These are phyloP conservation scores for Phrynosoma blainvillii DNA, from an alignment of 2,113 vertebrate species.

Conservation along the genomic window DNA sequence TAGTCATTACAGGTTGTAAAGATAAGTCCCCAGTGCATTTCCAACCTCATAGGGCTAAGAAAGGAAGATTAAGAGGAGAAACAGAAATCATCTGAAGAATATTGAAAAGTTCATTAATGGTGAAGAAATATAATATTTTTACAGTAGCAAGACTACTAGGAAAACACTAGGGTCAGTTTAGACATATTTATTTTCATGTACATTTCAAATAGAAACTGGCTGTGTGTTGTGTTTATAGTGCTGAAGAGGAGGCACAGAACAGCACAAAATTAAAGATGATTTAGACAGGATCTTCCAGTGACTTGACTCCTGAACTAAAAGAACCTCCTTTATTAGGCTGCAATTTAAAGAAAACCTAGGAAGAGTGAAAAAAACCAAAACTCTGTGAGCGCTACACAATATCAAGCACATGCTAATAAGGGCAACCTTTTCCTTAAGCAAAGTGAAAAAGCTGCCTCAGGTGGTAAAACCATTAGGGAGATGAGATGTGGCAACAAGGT, in stretches of 20 bases:
- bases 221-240: background rate
- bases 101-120: background rate
- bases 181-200: background rate
- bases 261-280: background rate
- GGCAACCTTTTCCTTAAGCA: no score
- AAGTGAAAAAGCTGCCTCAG: no score
- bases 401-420: no score
- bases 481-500: no score
- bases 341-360: no score
- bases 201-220: background rate
- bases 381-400: background rate
- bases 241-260: background rate
- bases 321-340: no score
- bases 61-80: accelerated
- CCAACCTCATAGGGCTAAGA: background rate
- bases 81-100: background rate
- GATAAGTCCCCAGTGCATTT: background rate
- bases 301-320: no score
- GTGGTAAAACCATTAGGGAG: no score
- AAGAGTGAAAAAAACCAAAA: background rate
- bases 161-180: background rate
- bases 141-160: background rate
- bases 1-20: background rate
- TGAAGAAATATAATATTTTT: background rate
- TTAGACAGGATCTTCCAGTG: no score